These are phyloP conservation scores for Beris chalybata DNA, from an alignment of 2,888 invertebrate species.

Conservation along the genomic window DNA sequence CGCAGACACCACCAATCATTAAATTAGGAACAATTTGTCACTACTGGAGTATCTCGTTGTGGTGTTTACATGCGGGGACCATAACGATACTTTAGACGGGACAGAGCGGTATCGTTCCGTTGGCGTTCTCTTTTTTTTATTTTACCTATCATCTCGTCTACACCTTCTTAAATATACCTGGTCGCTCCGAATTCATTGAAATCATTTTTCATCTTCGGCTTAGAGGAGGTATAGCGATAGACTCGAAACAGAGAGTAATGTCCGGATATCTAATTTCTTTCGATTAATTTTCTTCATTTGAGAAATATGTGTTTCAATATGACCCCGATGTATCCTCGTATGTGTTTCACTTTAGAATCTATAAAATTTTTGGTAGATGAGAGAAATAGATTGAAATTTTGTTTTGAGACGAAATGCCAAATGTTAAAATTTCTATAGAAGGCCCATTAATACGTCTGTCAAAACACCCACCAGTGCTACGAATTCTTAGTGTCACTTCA, in stretches of 20 bases:
- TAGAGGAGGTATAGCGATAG: neutral
- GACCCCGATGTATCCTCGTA: too few relatives aligned
- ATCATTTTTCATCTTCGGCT: constrained; percentile 34
- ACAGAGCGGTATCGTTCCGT: neutral
- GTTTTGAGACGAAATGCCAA: too few relatives aligned
- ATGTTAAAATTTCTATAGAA: constrained; percentile 2
- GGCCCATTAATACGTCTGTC: constrained; percentile 9
- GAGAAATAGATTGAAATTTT: neutral
- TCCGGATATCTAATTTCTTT: too few relatives aligned
- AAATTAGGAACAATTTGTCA: constrained; percentile 39
- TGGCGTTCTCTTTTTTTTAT: neutral
- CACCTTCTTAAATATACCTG: constrained; percentile 14
- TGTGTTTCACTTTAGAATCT: too few relatives aligned
- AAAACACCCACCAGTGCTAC: constrained; percentile 10
- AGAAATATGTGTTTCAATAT: too few relatives aligned
- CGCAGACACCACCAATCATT: constrained; percentile 34
- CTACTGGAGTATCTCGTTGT: constrained; percentile 25
- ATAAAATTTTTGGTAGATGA: neutral
- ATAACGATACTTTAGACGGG: too few relatives aligned
- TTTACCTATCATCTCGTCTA: neutral
- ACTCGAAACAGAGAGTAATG: too few relatives aligned
- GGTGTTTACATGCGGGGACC: constrained; percentile 15
- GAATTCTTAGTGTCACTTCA: constrained; percentile 1
- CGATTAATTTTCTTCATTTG: too few relatives aligned
- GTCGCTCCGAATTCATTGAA: constrained; percentile 33